A percentile compares a stretch with the other conserved stretches of the same genome.
phyloP scores from a whole-genome alignment of 2,888 invertebrate species.

The Drosophila borborema region DNA sequence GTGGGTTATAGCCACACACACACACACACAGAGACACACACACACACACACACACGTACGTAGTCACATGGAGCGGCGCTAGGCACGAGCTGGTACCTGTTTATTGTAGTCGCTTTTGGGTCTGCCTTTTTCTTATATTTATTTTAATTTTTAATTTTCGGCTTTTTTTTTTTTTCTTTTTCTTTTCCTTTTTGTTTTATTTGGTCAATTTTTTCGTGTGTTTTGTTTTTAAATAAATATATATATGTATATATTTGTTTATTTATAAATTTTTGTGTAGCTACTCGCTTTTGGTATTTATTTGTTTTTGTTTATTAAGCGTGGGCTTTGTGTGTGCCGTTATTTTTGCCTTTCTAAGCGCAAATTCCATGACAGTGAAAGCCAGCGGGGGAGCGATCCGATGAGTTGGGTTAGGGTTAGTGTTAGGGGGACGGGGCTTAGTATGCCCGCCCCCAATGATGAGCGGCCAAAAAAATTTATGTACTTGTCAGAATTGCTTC shows the following conservation, averaged over 20 bases:
- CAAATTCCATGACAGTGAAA: conserved; percentile 50
- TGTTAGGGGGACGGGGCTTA: neutral
- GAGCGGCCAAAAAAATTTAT: conserved; percentile 29
- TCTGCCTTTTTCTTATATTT: conserved; percentile 51
- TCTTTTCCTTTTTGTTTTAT: conserved; percentile 22
- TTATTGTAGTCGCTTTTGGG: conserved; percentile 50
- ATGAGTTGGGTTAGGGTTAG: no score
- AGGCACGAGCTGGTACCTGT: conserved; percentile 79
- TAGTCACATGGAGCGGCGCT: conserved; percentile 63
- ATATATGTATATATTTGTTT: conserved; percentile 15
- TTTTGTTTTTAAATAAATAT: neutral
- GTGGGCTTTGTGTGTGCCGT: conserved; percentile 37
- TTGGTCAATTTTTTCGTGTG: conserved; percentile 18
- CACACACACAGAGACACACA: conserved; percentile 14
- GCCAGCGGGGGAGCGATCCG: conserved; percentile 10
- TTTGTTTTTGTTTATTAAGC: conserved; percentile 33
- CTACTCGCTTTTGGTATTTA: conserved; percentile 3
- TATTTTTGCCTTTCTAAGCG: conserved; percentile 44
- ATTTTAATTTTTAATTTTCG: conserved; percentile 56
- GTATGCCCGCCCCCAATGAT: conserved; percentile 18
- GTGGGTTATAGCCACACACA: conserved; percentile 35
- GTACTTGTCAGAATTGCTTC: conserved; percentile 17
- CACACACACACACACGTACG: conserved; percentile 10
- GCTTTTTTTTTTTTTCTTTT: conserved; percentile 23
- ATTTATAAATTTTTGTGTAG: conserved; percentile 11